phyloP scores from a whole-genome alignment of 2,797 vertebrate species.

The Neosalanx taihuensis region DNA sequence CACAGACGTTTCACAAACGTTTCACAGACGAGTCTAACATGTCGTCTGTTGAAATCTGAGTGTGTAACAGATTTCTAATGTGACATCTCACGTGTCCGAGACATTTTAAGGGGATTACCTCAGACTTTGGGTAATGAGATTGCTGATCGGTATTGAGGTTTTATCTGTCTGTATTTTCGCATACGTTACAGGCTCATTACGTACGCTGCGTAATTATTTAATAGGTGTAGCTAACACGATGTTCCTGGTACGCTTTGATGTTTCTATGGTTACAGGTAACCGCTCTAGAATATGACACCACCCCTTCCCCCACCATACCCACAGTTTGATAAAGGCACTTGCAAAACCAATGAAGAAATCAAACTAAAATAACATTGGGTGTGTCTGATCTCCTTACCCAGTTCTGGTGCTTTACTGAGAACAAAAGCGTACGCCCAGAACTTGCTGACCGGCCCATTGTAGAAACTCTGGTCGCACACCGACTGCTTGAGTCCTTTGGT shows the following conservation, averaged over 20 bases:
- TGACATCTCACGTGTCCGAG: neutral
- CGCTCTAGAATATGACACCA: too few relatives aligned
- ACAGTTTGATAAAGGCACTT: too few relatives aligned
- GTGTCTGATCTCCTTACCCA: slow-evolving; percentile 80
- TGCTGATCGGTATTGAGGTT: neutral
- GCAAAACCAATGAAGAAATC: too few relatives aligned
- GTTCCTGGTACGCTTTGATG: neutral
- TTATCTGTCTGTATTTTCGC: neutral
- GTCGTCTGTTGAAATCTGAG: neutral
- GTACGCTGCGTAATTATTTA: neutral
- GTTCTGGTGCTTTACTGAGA: slow-evolving; percentile 97
- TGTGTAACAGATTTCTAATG: neutral
- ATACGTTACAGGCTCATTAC: neutral
- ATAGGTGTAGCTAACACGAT: neutral
- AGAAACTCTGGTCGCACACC: slow-evolving; percentile 98
- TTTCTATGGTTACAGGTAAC: neutral
- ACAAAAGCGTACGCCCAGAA: slow-evolving; percentile 99
- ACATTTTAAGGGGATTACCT: neutral
- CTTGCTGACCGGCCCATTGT: slow-evolving; percentile 99
- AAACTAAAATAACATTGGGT: too few relatives aligned
- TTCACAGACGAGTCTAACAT: neutral
- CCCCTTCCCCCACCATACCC: too few relatives aligned
- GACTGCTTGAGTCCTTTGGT: slow-evolving; percentile 98
- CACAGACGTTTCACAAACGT: neutral
- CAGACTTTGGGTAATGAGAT: neutral